Evolutionary conservation across 2,888 invertebrate species (phyloP), one percentile per base, ranked within the genome.

Genomic region (Scrobipalpa atriplicella): DNA sequence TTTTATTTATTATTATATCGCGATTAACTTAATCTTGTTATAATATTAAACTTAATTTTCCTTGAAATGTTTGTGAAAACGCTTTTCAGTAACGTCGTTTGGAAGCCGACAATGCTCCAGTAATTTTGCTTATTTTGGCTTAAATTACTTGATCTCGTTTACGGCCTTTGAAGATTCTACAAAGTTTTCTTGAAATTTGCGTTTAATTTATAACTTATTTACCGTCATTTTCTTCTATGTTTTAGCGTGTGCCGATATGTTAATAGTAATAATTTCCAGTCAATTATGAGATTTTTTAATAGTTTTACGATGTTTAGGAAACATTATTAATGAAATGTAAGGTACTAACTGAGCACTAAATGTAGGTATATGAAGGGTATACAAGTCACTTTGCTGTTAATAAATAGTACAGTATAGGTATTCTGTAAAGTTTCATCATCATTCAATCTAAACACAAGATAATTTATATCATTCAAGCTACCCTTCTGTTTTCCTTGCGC

Each of bases 81-180:
- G 78, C 78, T 85, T 84, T 80, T 76, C 78, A 76, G 78, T 83
- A 81, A 81, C 78, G 83, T 81, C 79, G 81, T 81, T 79, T 79
- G 82, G 79, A 82, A 87, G 81, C 83, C 86, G 81, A 87, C 85
- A 87, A 87, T 85, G 80, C 79, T 80, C 75, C 80, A 83, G 87
- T 86, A 87, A 89, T 91, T 89, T 87, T 85, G 87, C 87, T 89
- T 89, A 90, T 90, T 90, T 88, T 83, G 81, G 81, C 85, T 85
- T 86, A 90, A 89, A 90, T 90, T 88, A 87, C 88, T 90, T 88
- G 87, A 91, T 90, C 88, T 89, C 86, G 86, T 89, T 90, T 89
- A 89, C 86, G 84, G 80, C 78, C 86, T 90, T 91, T 88, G 90
- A 88, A 90, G 86, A 89, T 89, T 86, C 84, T 84, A 84, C 85